Conservation (phyloP, 2,113 vertebrate species). For the Catharus minimus region DNA sequence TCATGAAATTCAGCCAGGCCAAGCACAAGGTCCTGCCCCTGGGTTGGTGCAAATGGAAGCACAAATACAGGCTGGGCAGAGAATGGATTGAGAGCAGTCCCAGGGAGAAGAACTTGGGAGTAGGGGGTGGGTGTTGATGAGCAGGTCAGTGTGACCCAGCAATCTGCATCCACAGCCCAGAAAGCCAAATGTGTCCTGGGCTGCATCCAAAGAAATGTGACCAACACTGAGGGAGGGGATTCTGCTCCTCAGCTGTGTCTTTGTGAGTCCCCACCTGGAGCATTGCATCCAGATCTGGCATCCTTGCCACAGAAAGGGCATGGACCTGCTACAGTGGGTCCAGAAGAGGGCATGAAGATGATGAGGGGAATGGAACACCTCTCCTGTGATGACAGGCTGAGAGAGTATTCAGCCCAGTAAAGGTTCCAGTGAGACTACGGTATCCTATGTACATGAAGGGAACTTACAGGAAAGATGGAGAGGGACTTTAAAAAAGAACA, state of each 20-base stretch:
- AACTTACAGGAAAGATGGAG: not conserved
- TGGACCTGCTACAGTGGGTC: too few species aligned
- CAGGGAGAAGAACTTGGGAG: not conserved
- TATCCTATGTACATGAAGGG: not conserved
- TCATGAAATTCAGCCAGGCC: accelerated
- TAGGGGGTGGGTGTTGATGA: accelerated
- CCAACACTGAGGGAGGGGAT: not conserved
- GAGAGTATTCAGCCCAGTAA: not conserved
- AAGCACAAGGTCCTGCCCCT: not conserved
- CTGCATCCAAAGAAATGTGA: not conserved
- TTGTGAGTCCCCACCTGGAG: not conserved
- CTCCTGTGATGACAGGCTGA: not conserved
- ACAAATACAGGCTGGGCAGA: not conserved
- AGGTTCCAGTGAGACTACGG: not conserved
- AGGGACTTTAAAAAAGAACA: not conserved
- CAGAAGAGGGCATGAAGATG: not conserved
- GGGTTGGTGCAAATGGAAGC: accelerated
- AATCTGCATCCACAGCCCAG: not conserved
- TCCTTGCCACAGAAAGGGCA: not conserved
- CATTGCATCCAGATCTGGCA: not conserved
- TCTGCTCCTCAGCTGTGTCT: not conserved
- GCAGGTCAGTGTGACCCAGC: not conserved
- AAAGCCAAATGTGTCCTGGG: not conserved
- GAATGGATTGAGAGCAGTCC: not conserved
- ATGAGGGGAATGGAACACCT: not conserved